Base-by-base conservation (phyloP, 2,113 vertebrate species). In the Mungos mungo region DNA sequence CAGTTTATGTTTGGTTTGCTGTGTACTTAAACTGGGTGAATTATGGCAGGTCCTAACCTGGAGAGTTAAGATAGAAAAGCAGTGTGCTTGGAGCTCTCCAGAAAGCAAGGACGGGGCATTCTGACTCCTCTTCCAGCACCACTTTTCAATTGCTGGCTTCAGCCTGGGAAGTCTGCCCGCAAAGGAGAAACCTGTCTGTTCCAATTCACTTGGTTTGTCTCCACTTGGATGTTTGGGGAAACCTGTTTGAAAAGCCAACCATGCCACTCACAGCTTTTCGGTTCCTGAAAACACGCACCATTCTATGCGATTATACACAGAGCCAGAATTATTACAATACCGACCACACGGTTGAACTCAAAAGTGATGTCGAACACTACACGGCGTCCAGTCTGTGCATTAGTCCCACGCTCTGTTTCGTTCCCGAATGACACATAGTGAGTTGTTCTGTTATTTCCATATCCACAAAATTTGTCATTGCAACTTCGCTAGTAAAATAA, bases 101-200 rank as follows among this genome's bases (percentile, higher is more conserved):
- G 77, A 97, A 82, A 93, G 63, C 33, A 68, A 23, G 84, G 93
- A 88, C 85, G 1, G 38, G 18, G 45, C n/a, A 0, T 19, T 90
- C 74, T 98, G 97, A 98, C 92, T 97, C 97, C 97, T 16, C 45
- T 10, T 91, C 21, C 63, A 77, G 25, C 4, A 6, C 52, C 52
- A 96, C 88, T 93, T 93, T 71, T 92, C 79, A 93, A 60, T 80
- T 54, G 90, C 25, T 41, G 19, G 27, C 77, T 90, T 95, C 94
- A 95, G 27, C 35, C 77, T 29, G 27, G 79, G 38, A 96, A 88
- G 35, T 66, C 65, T 71, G 60, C 80, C 91, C 91, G 92, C 96
- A 81, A 63, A 96, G 88, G 79, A 96, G 66, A 96, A 88, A 90
- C n/a, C 14, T 52, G 57, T 68, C 88, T 50, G 29, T 92, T 86